Evolutionary conservation across 2,888 invertebrate species (phyloP), one percentile per base, ranked within the genome.

Genomic region (Limnephilus lunatus): DNA sequence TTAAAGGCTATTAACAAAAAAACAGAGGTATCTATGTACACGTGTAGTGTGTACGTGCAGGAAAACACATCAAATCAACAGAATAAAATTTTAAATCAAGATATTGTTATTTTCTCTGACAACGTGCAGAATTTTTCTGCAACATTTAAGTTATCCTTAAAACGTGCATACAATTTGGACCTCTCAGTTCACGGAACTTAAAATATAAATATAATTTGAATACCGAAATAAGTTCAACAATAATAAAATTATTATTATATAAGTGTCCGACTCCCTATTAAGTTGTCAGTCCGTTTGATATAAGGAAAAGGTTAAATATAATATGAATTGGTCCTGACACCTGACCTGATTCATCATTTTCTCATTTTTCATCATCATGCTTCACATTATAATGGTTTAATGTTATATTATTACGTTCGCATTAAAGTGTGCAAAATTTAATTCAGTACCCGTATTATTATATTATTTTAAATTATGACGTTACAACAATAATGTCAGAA

Each of bases 211-310:
- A n/a, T n/a, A 68, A 25, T 25, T 68, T 68, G 19, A 3, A 25
- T 25, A 9, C 68, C 25, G 25, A 68, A 68, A 68, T 68, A 68
- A 68, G 68, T 68, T 68, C 68, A 68, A 68, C 68, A 68, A 68
- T 68, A 68, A 68, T 68, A 68, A 68, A 25, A 25, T n/a, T 68
- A n/a, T 68, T 68, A 68, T 68, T 7, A 25, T 68, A 25, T 25
- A 25, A 68, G 25, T 68, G 25, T 25, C 68, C 11, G 68, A 68
- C 68, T 68, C 68, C 68, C 68, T 68, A 68, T 68, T 68, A 68
- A 68, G 68, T 68, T 68, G 68, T 68, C 68, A n/a, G 68, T n/a
- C 68, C 68, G 68, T 68, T 68, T 68, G 68, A 68, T 68, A 68
- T 68, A 68, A 25, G 68, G 68, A 68, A 53, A 68, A 68, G 68